Evolutionary conservation across 2,797 vertebrate species (phyloP).

Genomic region (Sternotherus odoratus): DNA sequence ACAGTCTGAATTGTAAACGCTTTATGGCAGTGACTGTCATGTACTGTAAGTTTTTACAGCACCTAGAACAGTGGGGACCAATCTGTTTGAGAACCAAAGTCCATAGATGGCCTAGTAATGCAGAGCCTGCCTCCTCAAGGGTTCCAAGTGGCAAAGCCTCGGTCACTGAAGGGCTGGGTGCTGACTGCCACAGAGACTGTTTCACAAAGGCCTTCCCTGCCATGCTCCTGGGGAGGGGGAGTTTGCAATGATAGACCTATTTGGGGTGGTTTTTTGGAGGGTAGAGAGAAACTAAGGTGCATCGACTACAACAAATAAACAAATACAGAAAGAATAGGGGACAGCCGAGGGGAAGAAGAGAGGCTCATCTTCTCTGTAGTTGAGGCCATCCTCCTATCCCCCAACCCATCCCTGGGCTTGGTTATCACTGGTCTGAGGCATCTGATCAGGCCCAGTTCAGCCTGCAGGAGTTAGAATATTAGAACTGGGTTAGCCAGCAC

Average conservation of each 20-base stretch:
- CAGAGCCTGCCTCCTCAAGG: background rate
- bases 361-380: background rate
- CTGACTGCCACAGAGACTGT: background rate
- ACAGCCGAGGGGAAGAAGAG: background rate
- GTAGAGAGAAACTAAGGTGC: background rate
- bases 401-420: background rate
- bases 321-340: background rate
- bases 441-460: background rate
- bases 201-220: background rate
- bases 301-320: background rate
- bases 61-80: background rate
- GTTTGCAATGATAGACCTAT: background rate
- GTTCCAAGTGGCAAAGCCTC: background rate
- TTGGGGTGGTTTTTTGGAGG: background rate
- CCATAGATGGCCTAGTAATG: background rate
- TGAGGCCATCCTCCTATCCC: fast-evolving
- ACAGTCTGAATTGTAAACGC: constrained; percentile 32
- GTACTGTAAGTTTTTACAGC: constrained; percentile 27
- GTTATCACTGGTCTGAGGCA: background rate
- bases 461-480: background rate
- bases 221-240: background rate
- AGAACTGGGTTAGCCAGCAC: background rate
- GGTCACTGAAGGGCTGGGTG: background rate
- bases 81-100: background rate
- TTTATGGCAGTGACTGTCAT: constrained; percentile 43